A percentile compares a stretch with the other conserved stretches of the same genome.
Evolutionary conservation across 23 tunicate species (phyloP).

Genomic region (Corella eumyota): DNA sequence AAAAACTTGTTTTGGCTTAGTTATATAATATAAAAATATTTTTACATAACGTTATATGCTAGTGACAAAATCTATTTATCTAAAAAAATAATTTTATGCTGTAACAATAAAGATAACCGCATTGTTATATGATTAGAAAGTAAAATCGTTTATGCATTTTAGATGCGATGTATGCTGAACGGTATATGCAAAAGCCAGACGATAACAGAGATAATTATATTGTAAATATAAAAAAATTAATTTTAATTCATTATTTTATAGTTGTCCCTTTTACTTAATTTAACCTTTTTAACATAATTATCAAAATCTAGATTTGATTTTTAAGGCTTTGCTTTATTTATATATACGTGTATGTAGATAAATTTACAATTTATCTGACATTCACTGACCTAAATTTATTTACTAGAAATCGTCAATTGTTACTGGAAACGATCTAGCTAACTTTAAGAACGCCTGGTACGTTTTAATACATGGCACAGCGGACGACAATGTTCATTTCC

Average conservation of each 20-base stretch:
- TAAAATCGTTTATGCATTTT: too few species aligned
- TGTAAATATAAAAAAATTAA: too few species aligned
- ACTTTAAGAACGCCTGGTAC: conserved; percentile 59
- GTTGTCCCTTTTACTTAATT: not conserved
- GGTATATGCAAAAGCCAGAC: conserved; percentile 64
- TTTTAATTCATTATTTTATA: not conserved
- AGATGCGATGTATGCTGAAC: conserved; percentile 99
- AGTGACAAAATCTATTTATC: too few species aligned
- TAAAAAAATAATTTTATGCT: too few species aligned
- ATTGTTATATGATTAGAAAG: too few species aligned
- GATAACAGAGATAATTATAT: conserved; percentile 43
- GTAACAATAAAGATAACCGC: too few species aligned
- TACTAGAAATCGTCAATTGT: conserved; percentile 72
- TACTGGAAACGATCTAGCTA: conserved; percentile 54
- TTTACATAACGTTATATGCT: too few species aligned
- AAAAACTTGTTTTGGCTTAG: too few species aligned
- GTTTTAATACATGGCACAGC: conserved; percentile 88
- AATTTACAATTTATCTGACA: not conserved
- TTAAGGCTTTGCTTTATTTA: not conserved
- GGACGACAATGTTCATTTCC: conserved; percentile 98
- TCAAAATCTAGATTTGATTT: too few species aligned
- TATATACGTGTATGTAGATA: not conserved
- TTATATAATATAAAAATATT: too few species aligned
- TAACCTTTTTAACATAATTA: too few species aligned
- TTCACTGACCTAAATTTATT: not conserved